Base-by-base conservation (phyloP, 2,888 invertebrate species). In the Latrodectus elegans region DNA sequence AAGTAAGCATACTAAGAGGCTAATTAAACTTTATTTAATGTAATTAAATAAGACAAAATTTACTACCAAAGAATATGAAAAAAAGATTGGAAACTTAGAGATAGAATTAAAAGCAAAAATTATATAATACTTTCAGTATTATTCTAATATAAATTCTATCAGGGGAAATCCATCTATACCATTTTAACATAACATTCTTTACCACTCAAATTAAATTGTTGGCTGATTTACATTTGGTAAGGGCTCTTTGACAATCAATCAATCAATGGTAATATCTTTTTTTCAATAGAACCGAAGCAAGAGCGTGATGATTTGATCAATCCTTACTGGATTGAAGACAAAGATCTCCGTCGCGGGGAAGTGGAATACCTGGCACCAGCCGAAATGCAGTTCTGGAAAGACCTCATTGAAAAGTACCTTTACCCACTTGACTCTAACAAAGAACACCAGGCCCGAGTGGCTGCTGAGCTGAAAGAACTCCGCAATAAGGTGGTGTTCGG, bases 321-420 rank as follows among this genome's bases (percentile, higher is more conserved):
- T 92, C 98, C 98, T 0, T 97, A 95, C 91, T 99, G 98, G 98
- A 95, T 98, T 90, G 97, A 97, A 92, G 98, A 98, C 92, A 95
- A 95, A 0, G 96, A 96, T 80, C 93, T 99, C 87, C 95, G 96
- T 91, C 96, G 97, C 92, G 98, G 98, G 73, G 97, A 97, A 92
- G 96, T 98, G 26, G 97, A 97, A 91, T 96, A 95, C 91, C 93
- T 99, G 84, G 95, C 95, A n/a, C 95, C 96, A 90, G 94, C 95
- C 88, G 99, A 99, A 93, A 94, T 95, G 89, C 94, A 94, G 81
- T 99, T 99, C 93, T 99, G 99, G 99, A 96, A 95, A 92, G 98
- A 98, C 91, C 93, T 99, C 81, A 95, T 99, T 90, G 97, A 96
- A 89, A 97, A 98, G 93, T 98, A 99, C 93, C 94, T 99, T 82